Evolutionary conservation across 2,113 vertebrate genomes (phyloP), one percentile per base, ranked within the genome.

Genomic region (Geothlypis trichas): DNA sequence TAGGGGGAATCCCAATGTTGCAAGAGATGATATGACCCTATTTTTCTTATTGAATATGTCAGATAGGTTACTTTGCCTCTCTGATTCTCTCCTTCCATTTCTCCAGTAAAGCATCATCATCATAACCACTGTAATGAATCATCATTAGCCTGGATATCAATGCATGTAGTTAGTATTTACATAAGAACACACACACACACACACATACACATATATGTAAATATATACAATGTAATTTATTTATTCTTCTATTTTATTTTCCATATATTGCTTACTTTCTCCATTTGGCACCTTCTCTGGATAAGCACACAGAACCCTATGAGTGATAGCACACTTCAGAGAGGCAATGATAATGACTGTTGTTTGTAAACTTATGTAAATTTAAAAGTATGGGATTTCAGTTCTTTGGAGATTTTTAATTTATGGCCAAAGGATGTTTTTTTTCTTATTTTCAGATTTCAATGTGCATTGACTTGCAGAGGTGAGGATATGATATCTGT

Each of bases 391-490:
- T 39, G 14, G 16, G 30, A 13, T 54, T 47, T 23, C 44, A 15
- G 5, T 15, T 33, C 7, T 52, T 47, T 19, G 11, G 3, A 27
- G 6, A 33, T 37, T 87, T 52, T 44, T 1, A 37, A 41, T 72
- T 76, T 54, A 33, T 39, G 59, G 2, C 3, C 26, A 20, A 71
- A 58, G 41, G 9, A 23, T 21, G 12, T 0, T 0, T 4, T 46
- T 22, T 78, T n/a, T 7, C 4, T 55, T 59, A 24, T 66, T 39
- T 75, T 63, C 10, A 46, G 13, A 24, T 84, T 76, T 80, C 23
- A 22, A 33, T 26, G 31, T 49, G 2, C 59, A 46, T 13, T 68
- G 23, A 47, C 7, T 13, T 61, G 27, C 14, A 83, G 44, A 83
- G 27, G 4, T 2, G 3, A 33, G 7, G 13, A 35, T 71, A 47